Conservation (phyloP, 2,888 invertebrate species). For the Tipula helvola region DNA sequence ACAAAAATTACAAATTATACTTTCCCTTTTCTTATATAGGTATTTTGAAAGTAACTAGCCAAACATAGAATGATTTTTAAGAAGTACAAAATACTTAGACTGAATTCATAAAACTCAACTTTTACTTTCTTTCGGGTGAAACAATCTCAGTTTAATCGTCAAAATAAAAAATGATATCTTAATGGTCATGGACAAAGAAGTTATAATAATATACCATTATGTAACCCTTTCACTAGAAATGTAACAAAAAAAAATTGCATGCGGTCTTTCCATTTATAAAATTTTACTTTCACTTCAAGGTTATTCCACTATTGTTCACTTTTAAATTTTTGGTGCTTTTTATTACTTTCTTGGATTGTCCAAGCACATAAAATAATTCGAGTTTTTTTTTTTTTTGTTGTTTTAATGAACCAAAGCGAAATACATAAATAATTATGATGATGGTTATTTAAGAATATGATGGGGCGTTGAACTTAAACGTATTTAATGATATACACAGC, state of each 20-base stretch:
- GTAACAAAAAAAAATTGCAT: background rate
- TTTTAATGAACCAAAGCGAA: background rate
- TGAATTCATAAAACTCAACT: background rate
- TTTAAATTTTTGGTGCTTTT: background rate
- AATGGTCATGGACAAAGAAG: background rate
- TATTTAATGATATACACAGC: no score
- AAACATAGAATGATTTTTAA: background rate
- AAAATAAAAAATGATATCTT: background rate
- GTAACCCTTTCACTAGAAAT: background rate
- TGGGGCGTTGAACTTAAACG: background rate
- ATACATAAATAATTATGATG: background rate
- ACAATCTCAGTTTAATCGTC: background rate
- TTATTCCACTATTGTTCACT: background rate
- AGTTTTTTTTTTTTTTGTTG: background rate
- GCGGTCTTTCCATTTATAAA: background rate
- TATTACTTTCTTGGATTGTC: background rate
- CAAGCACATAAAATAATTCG: background rate
- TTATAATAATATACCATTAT: background rate
- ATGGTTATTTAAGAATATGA: background rate
- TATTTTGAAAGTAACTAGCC: background rate
- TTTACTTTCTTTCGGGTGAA: background rate
- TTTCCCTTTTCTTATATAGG: background rate
- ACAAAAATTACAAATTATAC: background rate
- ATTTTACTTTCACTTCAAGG: background rate
- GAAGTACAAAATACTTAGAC: background rate